Evolutionary conservation across 2,797 vertebrate species (phyloP).

Genomic region (Alectoris magna): DNA sequence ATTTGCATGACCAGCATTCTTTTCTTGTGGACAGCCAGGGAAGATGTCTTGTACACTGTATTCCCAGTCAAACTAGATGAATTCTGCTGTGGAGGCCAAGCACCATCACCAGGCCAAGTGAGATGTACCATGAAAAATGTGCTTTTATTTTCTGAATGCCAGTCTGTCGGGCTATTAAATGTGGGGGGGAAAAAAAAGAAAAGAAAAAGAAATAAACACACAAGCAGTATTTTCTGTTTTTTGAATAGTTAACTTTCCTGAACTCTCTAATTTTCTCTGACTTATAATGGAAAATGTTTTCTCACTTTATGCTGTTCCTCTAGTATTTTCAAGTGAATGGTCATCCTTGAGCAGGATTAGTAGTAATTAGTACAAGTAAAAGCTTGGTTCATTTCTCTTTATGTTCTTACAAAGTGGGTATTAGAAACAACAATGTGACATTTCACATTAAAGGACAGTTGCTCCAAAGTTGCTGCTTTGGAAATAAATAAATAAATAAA

Average conservation of each 20-base stretch:
- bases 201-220: background rate
- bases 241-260: background rate
- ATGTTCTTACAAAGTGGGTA: background rate
- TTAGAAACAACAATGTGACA: background rate
- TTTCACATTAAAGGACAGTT: background rate
- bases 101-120: background rate
- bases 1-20: background rate
- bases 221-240: background rate
- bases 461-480: background rate
- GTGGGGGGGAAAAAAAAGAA: background rate
- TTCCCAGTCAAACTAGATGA: accelerated
- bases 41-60: background rate
- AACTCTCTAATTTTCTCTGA: background rate
- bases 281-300: background rate
- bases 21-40: background rate
- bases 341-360: background rate
- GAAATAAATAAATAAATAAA: background rate
- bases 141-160: background rate
- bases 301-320: background rate
- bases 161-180: background rate
- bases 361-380: background rate
- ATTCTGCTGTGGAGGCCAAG: background rate
- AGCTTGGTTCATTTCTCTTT: background rate
- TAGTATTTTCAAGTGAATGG: background rate
- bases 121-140: background rate